Evolutionary conservation across 2,113 vertebrate genomes (phyloP), one percentile per base, ranked within the genome.

Genomic region (Paradoxurus hermaphroditus): DNA sequence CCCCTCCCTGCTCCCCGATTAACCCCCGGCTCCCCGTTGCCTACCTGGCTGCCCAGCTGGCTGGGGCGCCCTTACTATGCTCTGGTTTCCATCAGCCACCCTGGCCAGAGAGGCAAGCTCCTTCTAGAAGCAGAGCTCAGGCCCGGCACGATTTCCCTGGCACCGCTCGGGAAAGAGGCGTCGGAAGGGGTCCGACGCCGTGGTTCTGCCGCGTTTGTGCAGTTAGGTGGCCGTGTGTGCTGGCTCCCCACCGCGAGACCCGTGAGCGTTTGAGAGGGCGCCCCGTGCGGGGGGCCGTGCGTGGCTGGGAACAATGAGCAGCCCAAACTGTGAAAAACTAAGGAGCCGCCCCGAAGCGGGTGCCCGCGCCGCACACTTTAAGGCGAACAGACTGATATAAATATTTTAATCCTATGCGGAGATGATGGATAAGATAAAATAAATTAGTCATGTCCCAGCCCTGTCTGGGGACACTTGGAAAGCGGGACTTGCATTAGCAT

Each of bases 1-100:
- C 63, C 88, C 91, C 85, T 86, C 59, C 75, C 88, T 0, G 1
- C 63, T 39, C 68, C 21, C 83, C 2, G n/a, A 15, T 98, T 98
- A 98, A 97, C 98, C 92, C 98, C 95, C 96, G 90, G 95, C 94
- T 93, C 81, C 84, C 97, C 75, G 4, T 44, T 0, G 44, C 86
- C 91, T 78, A 98, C 96, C 96, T 97, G 96, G 94, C 62, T 41
- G 67, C 84, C 73, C n/a, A n/a, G n/a, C n/a, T 14, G 34, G 94
- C 27, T 10, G n/a, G 92, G 15, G 7, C 68, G 34, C 59, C 59
- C 63, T 81, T 70, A 31, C 65, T n/a, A 36, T 72, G 65, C 51
- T 79, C 34, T 56, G 70, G 41, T 49, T 73, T 31, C 75, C 68
- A 29, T 18, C 31, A 31, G 68, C 79, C 68, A 19, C 7, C 68